Percentiles rank a stretch among this genome's conserved stretches.
Conservation (phyloP, 2,113 vertebrate species). For the Erythrolamprus reginae region DNA sequence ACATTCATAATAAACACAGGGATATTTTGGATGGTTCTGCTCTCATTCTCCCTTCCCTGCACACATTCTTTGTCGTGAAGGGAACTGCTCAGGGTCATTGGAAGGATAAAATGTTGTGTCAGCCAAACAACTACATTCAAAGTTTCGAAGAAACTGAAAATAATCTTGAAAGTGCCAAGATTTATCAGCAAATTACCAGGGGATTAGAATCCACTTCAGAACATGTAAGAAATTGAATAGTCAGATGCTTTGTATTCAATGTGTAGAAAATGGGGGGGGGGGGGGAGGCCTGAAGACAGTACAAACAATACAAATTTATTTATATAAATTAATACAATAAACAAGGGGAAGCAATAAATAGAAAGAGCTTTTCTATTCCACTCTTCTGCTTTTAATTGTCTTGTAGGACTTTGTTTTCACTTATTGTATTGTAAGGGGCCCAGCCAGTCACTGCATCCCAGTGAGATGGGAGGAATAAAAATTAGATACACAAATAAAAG, state of each 20-base stretch:
- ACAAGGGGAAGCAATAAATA: not conserved
- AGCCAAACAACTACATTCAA: not conserved
- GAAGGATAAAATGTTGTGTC: not conserved
- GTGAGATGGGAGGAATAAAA: no score
- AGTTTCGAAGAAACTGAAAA: not conserved
- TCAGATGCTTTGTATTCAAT: not conserved
- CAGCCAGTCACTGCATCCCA: no score
- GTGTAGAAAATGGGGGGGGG: not conserved
- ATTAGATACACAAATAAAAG: no score
- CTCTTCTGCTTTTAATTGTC: not conserved
- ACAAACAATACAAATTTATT: not conserved
- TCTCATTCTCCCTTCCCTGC: not conserved
- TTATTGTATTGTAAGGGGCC: no score
- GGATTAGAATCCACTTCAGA: not conserved
- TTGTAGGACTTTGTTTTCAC: no score
- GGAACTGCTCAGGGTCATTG: not conserved
- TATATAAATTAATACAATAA: not conserved
- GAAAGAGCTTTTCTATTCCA: not conserved
- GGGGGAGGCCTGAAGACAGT: not conserved
- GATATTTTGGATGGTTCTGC: not conserved
- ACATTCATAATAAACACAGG: not conserved
- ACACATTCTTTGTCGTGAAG: not conserved
- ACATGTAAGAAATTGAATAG: not conserved
- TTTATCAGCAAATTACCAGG: not conserved
- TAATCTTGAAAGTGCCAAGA: not conserved